Conservation (phyloP, 2,797 vertebrate genomes). For the Mormyrus hasselquistii region DNA sequence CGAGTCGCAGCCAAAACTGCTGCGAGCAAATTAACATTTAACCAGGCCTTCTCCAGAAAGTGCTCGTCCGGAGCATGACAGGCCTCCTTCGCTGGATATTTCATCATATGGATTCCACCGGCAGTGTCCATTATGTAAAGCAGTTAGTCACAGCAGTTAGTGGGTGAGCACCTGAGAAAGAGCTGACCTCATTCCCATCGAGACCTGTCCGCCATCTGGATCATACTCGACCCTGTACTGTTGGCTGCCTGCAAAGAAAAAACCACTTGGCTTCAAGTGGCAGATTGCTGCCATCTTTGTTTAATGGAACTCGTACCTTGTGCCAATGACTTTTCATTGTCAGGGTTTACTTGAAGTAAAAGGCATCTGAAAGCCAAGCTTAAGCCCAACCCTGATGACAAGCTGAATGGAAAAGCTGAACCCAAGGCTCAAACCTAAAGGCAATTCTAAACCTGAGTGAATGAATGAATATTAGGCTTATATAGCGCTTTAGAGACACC, state of each 20-base stretch:
- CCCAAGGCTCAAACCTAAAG: not conserved
- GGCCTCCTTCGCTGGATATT: not conserved
- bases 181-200: not conserved
- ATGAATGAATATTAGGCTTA: not conserved
- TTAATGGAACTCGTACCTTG: not conserved
- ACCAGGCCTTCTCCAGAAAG: too few relatives aligned
- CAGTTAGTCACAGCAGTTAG: not conserved
- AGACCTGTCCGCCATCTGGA: not conserved
- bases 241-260: not conserved
- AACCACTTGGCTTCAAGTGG: not conserved
- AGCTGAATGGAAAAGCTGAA: not conserved
- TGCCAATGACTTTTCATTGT: not conserved
- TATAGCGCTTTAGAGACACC: not conserved
- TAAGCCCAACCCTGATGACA: not conserved
- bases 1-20: not conserved
- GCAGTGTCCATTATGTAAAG: not conserved
- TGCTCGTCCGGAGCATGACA: too few relatives aligned
- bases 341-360: not conserved
- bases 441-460: not conserved
- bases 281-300: not conserved
- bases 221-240: not conserved
- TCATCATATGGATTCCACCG: not conserved
- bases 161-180: not conserved
- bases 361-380: not conserved
- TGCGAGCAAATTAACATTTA: constrained; percentile 1